Conservation (phyloP, 2,113 vertebrate species). For the Willisornis vidua region DNA sequence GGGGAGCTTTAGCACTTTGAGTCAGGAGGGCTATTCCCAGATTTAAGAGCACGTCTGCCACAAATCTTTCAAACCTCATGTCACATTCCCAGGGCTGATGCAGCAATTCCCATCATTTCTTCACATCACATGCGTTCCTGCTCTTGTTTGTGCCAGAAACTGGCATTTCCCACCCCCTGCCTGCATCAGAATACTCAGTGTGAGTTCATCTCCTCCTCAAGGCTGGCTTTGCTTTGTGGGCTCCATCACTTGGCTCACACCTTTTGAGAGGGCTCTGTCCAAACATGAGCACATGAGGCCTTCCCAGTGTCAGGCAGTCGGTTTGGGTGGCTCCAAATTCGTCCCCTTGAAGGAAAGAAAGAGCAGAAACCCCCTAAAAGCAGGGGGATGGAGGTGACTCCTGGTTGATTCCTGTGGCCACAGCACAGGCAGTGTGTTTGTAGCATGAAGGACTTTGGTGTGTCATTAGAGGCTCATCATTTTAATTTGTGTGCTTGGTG, state of each 20-base stretch:
- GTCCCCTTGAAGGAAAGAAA: neutral
- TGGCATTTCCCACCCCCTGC: neutral
- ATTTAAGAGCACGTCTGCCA: neutral
- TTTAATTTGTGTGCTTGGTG: neutral
- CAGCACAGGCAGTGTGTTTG: neutral
- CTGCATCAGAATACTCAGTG: neutral
- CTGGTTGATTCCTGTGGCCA: neutral
- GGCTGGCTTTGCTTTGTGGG: neutral
- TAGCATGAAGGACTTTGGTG: neutral
- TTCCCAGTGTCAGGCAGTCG: neutral
- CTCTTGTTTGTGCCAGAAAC: neutral
- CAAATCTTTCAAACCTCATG: neutral
- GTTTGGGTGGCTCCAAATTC: neutral
- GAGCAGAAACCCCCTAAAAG: neutral
- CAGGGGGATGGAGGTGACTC: neutral
- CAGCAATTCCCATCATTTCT: neutral
- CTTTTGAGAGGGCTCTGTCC: neutral
- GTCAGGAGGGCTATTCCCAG: neutral
- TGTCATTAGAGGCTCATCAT: neutral
- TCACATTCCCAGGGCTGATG: neutral
- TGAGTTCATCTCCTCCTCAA: neutral
- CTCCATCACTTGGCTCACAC: neutral
- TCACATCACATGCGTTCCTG: rapidly evolving
- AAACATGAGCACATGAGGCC: neutral
- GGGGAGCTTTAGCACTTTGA: neutral